Percentiles rank a stretch among this genome's conserved stretches.
These are phyloP conservation scores for Cephalopterus ornatus DNA, from an alignment of 2,113 vertebrate genomes.

Conservation along the genomic window DNA sequence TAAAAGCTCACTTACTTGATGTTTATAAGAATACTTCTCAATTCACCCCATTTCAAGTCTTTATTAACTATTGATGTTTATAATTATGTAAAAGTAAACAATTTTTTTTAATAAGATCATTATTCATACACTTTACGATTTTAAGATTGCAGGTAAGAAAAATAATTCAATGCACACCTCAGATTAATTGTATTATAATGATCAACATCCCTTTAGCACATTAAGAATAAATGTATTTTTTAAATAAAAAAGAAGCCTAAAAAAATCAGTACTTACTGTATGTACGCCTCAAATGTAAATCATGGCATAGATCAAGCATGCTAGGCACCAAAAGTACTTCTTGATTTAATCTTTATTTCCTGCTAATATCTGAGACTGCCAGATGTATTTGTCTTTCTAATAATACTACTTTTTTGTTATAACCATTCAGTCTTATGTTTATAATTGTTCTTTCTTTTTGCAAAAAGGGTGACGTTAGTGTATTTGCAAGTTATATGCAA, in stretches of 20 bases:
- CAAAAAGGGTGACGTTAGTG: background rate
- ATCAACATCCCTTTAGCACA: background rate
- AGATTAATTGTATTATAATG: background rate
- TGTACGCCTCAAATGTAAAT: background rate
- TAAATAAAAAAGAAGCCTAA: background rate
- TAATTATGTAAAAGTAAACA: background rate
- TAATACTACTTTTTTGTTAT: background rate
- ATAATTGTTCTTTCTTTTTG: background rate
- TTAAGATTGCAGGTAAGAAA: background rate
- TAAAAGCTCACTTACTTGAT: background rate
- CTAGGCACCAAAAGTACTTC: background rate
- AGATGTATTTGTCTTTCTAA: background rate
- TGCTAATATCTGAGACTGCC: background rate
- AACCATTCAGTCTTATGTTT: background rate
- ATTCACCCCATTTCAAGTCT: background rate
- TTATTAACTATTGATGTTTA: background rate
- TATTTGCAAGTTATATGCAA: background rate
- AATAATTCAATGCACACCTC: background rate
- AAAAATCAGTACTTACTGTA: background rate
- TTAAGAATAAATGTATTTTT: background rate
- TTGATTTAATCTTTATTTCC: background rate
- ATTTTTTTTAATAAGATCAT: background rate
- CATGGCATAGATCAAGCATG: background rate
- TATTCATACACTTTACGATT: background rate
- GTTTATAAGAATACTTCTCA: background rate